Evolutionary conservation across 1,140 invertebrate genomes (phyloP).

Genomic region (Brachionus koreanus): DNA sequence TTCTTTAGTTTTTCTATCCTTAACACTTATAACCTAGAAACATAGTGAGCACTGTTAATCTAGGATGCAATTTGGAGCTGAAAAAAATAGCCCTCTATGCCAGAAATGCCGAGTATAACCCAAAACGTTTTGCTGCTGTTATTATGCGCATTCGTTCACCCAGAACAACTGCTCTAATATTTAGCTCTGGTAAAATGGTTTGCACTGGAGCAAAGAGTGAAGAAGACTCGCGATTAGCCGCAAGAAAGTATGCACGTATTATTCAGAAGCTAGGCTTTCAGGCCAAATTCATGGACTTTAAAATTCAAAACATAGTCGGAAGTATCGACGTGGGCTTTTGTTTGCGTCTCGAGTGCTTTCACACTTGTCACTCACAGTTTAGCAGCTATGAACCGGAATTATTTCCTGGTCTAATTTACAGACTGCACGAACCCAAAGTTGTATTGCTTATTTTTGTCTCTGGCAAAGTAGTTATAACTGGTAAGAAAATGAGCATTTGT

Average conservation of each 20-base stretch:
- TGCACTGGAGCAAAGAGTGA: constrained; percentile 99
- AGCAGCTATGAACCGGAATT: constrained; percentile 72
- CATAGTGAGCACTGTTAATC: constrained; percentile 92
- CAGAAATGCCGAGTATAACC: constrained; percentile 99
- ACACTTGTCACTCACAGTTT: constrained; percentile 93
- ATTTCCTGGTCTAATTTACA: constrained; percentile 96
- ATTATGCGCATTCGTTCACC: constrained; percentile 99
- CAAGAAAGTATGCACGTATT: constrained; percentile 96
- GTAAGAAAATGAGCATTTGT: constrained; percentile 61
- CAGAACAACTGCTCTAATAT: constrained; percentile 95
- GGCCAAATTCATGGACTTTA: constrained; percentile 98
- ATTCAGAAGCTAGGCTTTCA: constrained; percentile 97
- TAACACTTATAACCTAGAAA: constrained; percentile 47
- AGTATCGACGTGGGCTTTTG: constrained; percentile 99
- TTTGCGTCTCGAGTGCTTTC: constrained; percentile 91
- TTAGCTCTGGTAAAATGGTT: constrained; percentile 99
- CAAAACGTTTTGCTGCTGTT: constrained; percentile 98
- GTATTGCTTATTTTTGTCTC: constrained; percentile 98
- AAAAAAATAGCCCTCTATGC: constrained; percentile 94
- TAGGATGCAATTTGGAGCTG: constrained; percentile 69
- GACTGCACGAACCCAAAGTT: constrained; percentile 98
- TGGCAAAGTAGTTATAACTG: constrained; percentile 93
- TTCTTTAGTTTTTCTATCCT: not conserved
- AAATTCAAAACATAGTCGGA: constrained; percentile 99
- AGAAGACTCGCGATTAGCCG: constrained; percentile 89